Evolutionary conservation across 30 jellyfish, hydroid and myxozoan species (phyloP), one percentile per base, ranked within the genome.

Genomic region (Cassiopea andromeda): DNA sequence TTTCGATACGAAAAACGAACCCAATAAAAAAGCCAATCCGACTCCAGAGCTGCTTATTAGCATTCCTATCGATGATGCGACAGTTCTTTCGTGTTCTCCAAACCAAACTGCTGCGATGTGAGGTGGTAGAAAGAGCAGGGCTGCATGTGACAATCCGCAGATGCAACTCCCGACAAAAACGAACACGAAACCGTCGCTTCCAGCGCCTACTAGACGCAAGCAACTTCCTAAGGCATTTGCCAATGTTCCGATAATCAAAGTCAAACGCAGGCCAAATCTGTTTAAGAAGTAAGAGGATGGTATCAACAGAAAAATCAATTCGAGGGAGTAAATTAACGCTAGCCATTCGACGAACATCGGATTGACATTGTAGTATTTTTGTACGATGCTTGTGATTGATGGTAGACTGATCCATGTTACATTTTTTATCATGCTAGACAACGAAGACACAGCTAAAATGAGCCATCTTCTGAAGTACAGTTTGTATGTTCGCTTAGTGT

Each of bases 21-120:
- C 93, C 94, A 84, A 70, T 43, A 96, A 67, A 60, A 91, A 91
- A 44, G 96, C 98, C 49, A 80, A 73, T 6, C 97, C 97, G 7
- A 85, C 97, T 2, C 98, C 99, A 14, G 91, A 17, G 87, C 85
- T 61, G 19, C 79, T 90, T 95, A 94, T 82, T 7, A 96, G 86
- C 49, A 91, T 91, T 2, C 99, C 98, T 44, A 96, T 84, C 1
- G 99, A 85, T 3, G 98, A 87, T 10, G 99, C 99, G 15, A 97
- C 91, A 43, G 97, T 94, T 46, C 99, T 69, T 78, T 96, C 99
- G 73, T 88, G 83, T 48, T 87, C 96, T 5, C 98, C 97, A 78
- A 96, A 96, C 99, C 99, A 96, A 50, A 77, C 92, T 38, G 99
- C 98, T 18, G 99, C 98, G n/a, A 96, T 83, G 9, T 87, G 83